These are phyloP conservation scores for Plectrocnemia conspersa DNA, from an alignment of 1,140 invertebrate species.

Conservation along the genomic window DNA sequence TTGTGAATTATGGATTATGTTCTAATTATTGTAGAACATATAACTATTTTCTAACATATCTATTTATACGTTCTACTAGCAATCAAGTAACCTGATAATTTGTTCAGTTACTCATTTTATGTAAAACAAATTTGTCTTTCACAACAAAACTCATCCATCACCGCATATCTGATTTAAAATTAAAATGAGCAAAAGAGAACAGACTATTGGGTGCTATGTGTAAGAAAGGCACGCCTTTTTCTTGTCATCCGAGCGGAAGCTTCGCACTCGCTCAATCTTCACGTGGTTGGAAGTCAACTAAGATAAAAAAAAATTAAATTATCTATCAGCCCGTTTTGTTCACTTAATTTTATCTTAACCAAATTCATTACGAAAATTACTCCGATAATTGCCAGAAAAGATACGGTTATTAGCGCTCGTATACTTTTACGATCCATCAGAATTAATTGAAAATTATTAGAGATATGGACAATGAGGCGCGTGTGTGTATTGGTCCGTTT, in stretches of 20 bases:
- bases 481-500: not conserved
- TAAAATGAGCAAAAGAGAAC: constrained; percentile 7
- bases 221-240: constrained; percentile 13
- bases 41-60: too few species aligned
- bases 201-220: constrained; percentile 3
- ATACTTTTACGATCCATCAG: not conserved
- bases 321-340: not conserved
- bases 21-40: too few species aligned
- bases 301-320: not conserved
- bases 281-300: too few species aligned
- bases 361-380: not conserved
- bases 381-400: not conserved
- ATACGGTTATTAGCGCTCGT: not conserved
- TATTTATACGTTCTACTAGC: too few species aligned
- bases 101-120: too few species aligned
- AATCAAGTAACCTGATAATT: too few species aligned
- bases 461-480: not conserved
- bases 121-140: not conserved
- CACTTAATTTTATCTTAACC: not conserved
- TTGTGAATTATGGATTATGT: too few species aligned
- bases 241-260: constrained; percentile 7
- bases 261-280: constrained; percentile 7
- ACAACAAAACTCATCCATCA: not conserved
- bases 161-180: constrained; percentile 13
- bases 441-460: not conserved